A percentile compares a stretch with the other conserved stretches of the same genome.
These are phyloP conservation scores for Myotis planiceps DNA, from an alignment of 2,797 vertebrate species.

Conservation along the genomic window DNA sequence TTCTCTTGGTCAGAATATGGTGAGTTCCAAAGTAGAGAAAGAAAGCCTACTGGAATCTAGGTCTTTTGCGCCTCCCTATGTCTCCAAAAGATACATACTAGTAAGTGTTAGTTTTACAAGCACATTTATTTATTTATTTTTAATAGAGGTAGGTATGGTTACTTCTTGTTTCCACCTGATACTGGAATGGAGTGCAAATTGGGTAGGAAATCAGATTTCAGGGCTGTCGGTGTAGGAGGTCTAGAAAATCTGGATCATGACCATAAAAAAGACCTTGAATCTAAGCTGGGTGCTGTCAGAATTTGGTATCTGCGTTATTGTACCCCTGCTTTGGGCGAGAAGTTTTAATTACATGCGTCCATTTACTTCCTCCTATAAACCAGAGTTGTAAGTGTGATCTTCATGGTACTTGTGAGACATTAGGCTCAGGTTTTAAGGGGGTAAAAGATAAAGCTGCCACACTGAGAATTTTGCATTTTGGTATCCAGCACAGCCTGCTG, in stretches of 20 bases:
- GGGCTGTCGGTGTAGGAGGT: neutral
- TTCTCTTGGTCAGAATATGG: neutral
- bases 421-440: neutral
- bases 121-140: neutral
- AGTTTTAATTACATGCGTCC: neutral
- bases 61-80: neutral
- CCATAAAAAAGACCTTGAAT: neutral
- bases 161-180: neutral
- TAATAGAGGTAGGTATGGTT: neutral
- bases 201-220: neutral
- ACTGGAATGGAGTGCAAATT: neutral
- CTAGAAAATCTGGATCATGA: neutral
- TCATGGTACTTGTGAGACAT: neutral
- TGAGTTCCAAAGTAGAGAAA: neutral
- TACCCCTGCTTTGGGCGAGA: neutral
- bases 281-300: neutral
- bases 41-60: neutral
- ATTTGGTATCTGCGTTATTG: neutral
- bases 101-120: neutral
- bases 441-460: neutral
- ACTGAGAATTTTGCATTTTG: neutral
- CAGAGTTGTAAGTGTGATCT: too few relatives aligned
- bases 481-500: rapidly evolving
- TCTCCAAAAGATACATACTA: neutral
- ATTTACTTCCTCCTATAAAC: neutral